Base-by-base conservation (phyloP, 2,113 vertebrate genomes). In the Galbula dea region DNA sequence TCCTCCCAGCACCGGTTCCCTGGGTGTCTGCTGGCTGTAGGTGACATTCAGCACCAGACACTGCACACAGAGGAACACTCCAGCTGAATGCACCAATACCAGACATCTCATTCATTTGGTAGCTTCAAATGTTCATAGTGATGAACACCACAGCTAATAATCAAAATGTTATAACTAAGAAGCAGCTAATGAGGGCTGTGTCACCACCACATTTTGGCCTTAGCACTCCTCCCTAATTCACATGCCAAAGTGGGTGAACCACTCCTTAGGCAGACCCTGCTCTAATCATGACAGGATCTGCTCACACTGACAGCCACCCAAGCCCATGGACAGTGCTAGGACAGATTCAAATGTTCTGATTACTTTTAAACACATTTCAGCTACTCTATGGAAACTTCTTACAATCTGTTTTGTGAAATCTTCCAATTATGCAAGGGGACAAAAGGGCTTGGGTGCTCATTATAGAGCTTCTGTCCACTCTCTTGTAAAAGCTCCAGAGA, bases 341-440 rank as follows among this genome's bases (percentile, higher is more conserved):
- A 23, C 16, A 80, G 89, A 82, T 43, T 85, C 84, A 87, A 69
- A 62, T 11, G 5, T 49, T 77, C 75, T 34, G 67, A 79, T 74
- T 89, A 65, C 65, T 88, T 86, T 93, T 86, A 96, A 95, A 92
- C 89, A 77, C 22, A 95, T 92, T 86, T 94, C 91, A 94, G 58
- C 68, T 91, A 58, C 54, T 63, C 86, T 62, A 32, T 8, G 48
- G 76, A 86, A 92, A 57, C 85, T 65, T 82, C n/a, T 83, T 94
- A 69, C 87, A 81, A 72, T 32, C 62, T 45, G 48, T 57, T 92
- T 74, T 88, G 49, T 48, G 67, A 85, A 66, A 91, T 91, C 88
- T 91, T 82, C 14, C 0, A 78, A 92, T 81, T 89, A 94, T 85
- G 58, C 72, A 80, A 89, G 63, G 54, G 77, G 68, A 93, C 82